Base-by-base conservation (phyloP, 2,797 vertebrate species). In the Schizopygopsis malacanthus region DNA sequence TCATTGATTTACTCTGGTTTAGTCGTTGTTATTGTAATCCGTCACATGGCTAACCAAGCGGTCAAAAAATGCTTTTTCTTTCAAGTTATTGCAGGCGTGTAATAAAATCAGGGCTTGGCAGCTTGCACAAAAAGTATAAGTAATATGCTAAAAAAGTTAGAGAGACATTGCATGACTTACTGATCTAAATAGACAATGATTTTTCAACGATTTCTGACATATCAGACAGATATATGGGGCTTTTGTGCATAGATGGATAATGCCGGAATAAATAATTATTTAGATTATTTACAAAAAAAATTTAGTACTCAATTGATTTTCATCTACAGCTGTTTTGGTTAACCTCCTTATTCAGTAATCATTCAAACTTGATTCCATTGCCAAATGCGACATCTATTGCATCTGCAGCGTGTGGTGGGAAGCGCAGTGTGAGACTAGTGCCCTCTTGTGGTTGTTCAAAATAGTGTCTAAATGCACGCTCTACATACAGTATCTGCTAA, bases 361-460 rank as follows among this genome's bases (percentile, higher is more conserved):
- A 77, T 77, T 25, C 9, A 73, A 71, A 37, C 39, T 59, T 33
- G 4, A 61, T 72, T 72, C 37, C 6, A 54, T 59, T 72, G n/a
- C 69, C 72, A 7, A 37, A 63, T 72, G 16, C 0, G 7, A 61
- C n/a, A 73, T 37, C 9, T 8, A 18, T 47, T 69, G 25, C 28
- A 12, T 63, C 12, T 80, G 54, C 54, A 47, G 43, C 59, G 1
- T 65, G 8, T 65, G 43, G 41, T 65, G 13, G 8, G 20, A 18
- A 22, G n/a, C 11, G n/a, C 20, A 16, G 50, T 70, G 67, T 84
- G 86, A 18, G 69, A 84, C 65, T 87, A 73, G 72, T 86, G 70
- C 82, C 88, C 87, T 77, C 90, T 12, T 75, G 81, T 89, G 89
- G 85, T 65, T 4, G 22, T 52, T 7, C 28, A 39, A 28, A 78